These are phyloP conservation scores for Ceriagrion tenellum DNA, from an alignment of 2,888 invertebrate species.

Conservation along the genomic window DNA sequence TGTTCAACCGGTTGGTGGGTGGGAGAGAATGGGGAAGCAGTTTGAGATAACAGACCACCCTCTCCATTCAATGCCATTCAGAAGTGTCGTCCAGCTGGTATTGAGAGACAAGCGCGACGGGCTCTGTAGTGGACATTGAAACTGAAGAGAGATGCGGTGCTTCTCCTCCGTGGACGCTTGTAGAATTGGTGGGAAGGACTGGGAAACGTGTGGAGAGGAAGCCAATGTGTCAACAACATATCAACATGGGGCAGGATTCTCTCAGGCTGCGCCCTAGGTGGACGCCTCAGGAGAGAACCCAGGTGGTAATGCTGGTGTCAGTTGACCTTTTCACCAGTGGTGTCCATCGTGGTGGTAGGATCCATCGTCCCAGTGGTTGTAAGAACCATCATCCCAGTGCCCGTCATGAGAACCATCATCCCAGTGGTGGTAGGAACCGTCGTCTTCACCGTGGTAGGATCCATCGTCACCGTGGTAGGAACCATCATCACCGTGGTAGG, in stretches of 20 bases:
- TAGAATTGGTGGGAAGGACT: not conserved
- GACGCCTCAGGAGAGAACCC: not conserved
- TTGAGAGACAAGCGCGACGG: not conserved
- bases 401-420: conserved; percentile 6
- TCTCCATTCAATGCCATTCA: not conserved
- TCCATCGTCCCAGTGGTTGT: conserved; percentile 38
- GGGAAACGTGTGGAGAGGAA: not conserved
- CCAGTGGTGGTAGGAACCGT: not conserved
- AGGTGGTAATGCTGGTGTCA: not conserved
- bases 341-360: conserved; percentile 16
- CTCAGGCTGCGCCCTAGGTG: not conserved
- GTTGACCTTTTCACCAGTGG: conserved; percentile 25
- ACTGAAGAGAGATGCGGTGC: not conserved
- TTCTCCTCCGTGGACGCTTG: not conserved
- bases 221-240: not conserved
- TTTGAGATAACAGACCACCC: not conserved
- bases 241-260: not conserved
- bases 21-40: not conserved
- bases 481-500: conserved; percentile 4
- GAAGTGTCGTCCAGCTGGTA: not conserved
- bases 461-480: conserved; percentile 27
- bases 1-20: not conserved
- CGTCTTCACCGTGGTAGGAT: not conserved
- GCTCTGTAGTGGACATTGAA: not conserved
- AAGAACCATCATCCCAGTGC: conserved; percentile 33